Base-by-base conservation (phyloP, 2,797 vertebrate species). In the Peromyscus melanophrys region DNA sequence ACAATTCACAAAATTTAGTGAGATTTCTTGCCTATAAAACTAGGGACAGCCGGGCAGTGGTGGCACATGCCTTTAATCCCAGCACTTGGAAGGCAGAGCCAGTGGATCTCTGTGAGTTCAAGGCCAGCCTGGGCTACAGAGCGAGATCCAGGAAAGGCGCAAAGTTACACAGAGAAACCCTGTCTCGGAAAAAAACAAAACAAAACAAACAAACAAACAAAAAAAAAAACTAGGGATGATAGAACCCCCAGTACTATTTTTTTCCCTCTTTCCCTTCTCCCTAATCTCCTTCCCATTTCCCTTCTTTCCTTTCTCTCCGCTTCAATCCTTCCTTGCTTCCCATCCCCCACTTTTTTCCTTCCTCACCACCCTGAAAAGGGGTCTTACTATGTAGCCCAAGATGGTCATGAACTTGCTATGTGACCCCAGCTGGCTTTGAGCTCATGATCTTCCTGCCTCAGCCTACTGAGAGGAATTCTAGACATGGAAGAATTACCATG, bases 11-110 rank as follows among this genome's bases (percentile, higher is more conserved):
- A 89, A 89, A 86, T 37, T 37, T 71, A 27, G 3, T 37, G 43
- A 67, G 29, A 86, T 76, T 95, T 82, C 57, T 88, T 67, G 73
- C 61, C 73, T 82, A 37, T 76, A 85, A 88, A 92, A 96, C 77
- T 59, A 59, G 67, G 55, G 61, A 84, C n/a, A 43, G 78, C 0
- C 3, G 52, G 52, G 52, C 14, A 0, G 52, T 55, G 52, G 52
- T 55, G 52, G 14, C 52, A 3, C 52, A 55, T 0, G 14, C 52
- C 52, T 55, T 55, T 55, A 55, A 55, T 4, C 52, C 52, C 52
- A 55, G 52, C 14, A 55, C 52, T 16, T 1, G 14, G 52, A 1
- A 55, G 52, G 52, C 14, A 55, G 52, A 55, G 52, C 0, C 52
- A 55, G 52, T 55, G 52, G 52, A 55, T 55, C 52, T 55, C 52